Evolutionary conservation across 2,888 invertebrate genomes (phyloP).

Genomic region (Archaeoteleia sp.): DNA sequence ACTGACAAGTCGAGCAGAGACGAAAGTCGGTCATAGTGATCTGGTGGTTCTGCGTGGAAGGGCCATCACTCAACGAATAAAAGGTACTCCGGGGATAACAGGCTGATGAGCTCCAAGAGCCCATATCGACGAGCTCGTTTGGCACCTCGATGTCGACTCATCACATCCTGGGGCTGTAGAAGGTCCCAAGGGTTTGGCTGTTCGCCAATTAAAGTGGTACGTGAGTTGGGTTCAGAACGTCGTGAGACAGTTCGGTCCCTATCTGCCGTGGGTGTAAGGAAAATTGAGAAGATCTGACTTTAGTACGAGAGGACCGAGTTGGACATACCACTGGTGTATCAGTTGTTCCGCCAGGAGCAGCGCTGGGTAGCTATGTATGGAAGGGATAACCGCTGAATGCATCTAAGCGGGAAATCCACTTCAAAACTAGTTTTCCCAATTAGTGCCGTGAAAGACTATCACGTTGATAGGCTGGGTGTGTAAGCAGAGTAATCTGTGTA

Average conservation of each 20-base stretch:
- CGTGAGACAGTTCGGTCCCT: constrained; percentile 20
- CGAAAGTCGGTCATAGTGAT: constrained; percentile 31
- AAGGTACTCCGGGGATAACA: constrained; percentile 32
- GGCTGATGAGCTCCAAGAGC: constrained; percentile 13
- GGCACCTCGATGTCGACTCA: constrained; percentile 22
- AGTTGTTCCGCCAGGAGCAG: constrained; percentile 8
- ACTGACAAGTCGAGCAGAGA: constrained; percentile 27
- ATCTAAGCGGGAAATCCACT: constrained; percentile 15
- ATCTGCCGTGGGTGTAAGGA: constrained; percentile 14
- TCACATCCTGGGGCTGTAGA: constrained; percentile 14
- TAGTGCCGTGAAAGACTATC: constrained; percentile 5
- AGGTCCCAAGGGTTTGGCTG: constrained; percentile 17
- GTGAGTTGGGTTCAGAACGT: constrained; percentile 23
- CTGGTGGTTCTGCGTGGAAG: constrained; percentile 16
- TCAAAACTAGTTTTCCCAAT: constrained; percentile 4
- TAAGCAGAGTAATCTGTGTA: background rate
- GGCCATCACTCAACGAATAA: constrained; percentile 28
- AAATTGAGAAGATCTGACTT: constrained; percentile 4
- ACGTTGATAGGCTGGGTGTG: constrained; percentile 24
- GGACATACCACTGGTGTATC: constrained; percentile 19
- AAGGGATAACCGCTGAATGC: constrained; percentile 21
- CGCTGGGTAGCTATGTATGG: constrained; percentile 16
- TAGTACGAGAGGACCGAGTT: constrained; percentile 21
- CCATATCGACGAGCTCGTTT: constrained; percentile 20
- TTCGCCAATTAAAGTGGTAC: constrained; percentile 16